These are phyloP conservation scores for Fregata magnificens DNA, from an alignment of 2,113 vertebrate genomes.

Conservation along the genomic window DNA sequence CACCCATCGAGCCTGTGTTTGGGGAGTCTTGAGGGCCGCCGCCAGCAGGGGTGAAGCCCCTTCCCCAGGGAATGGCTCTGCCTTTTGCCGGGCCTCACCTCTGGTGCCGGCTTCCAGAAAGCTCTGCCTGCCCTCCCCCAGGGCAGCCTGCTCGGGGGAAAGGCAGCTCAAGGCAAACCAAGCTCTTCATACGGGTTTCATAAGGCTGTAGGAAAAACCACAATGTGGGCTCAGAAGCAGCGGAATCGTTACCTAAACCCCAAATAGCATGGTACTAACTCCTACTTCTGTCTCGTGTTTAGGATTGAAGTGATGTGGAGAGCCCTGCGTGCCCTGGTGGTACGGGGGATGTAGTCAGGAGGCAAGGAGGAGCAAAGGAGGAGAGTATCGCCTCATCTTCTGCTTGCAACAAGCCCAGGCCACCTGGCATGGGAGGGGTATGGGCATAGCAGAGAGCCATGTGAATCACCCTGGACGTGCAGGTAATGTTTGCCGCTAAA, in stretches of 20 bases:
- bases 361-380: background rate
- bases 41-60: background rate
- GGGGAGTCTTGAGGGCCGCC: fast-evolving
- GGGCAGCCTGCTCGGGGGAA: background rate
- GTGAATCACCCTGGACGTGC: background rate
- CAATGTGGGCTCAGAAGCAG: background rate
- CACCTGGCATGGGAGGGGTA: background rate
- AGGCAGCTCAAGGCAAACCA: background rate
- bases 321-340: background rate
- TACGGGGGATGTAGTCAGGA: conserved; percentile 7
- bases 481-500: background rate
- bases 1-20: fast-evolving
- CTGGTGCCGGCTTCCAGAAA: background rate
- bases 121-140: background rate
- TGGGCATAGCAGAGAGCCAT: background rate
- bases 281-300: conserved; percentile 29
- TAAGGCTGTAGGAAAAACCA: conserved; percentile 17
- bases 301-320: background rate
- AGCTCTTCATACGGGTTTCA: background rate
- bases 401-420: background rate
- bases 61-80: background rate
- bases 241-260: background rate
- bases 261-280: conserved; percentile 19
- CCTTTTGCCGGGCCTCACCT: background rate
- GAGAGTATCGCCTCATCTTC: background rate